A percentile compares a stretch with the other conserved stretches of the same genome.
Evolutionary conservation across 2,888 invertebrate species (phyloP).

Genomic region (Cantharis lateralis): DNA sequence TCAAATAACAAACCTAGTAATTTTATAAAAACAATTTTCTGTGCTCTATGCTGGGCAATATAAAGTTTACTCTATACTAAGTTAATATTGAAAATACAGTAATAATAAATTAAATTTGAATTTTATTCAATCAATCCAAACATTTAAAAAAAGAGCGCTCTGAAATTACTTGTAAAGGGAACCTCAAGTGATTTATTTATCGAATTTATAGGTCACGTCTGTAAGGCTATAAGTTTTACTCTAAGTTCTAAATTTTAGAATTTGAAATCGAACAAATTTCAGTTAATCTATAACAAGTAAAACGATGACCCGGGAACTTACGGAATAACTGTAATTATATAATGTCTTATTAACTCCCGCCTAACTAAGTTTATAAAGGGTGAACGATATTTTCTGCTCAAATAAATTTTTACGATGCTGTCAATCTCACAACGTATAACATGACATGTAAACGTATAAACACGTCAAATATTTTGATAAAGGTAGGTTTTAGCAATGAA

Average conservation of each 20-base stretch:
- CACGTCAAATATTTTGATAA: slow-evolving; percentile 1
- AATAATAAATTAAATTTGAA: background rate
- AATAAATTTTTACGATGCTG: background rate
- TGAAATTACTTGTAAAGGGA: background rate
- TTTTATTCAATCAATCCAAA: background rate
- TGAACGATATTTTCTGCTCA: background rate
- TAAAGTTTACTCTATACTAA: background rate
- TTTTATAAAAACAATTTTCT: background rate
- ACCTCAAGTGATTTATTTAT: background rate
- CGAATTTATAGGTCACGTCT: background rate
- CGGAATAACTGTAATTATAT: background rate
- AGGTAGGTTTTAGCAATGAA: background rate
- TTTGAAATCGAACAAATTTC: background rate
- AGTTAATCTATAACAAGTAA: background rate
- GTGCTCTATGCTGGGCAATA: background rate
- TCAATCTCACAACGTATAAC: background rate
- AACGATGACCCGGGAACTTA: background rate
- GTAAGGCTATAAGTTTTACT: background rate
- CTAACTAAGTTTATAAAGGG: background rate
- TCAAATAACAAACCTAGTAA: background rate
- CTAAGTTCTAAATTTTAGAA: background rate
- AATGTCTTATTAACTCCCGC: background rate
- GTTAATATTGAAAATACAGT: background rate
- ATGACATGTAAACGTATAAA: background rate
- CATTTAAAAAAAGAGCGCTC: background rate